Evolutionary conservation across 2,113 vertebrate genomes (phyloP), one percentile per base, ranked within the genome.

Genomic region (Tragelaphus strepsiceros): DNA sequence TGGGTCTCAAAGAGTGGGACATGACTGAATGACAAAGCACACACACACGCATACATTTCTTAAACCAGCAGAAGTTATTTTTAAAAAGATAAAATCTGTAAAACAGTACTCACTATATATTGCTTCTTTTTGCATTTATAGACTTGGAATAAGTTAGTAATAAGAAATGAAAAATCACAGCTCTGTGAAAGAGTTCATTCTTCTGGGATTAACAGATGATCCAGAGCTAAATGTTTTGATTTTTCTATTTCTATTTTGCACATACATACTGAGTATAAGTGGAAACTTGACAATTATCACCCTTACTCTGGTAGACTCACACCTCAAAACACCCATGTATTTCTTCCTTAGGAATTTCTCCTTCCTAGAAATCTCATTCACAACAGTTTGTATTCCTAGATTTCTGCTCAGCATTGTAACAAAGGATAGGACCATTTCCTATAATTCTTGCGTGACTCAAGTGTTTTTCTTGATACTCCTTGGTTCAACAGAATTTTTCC

Each of bases 291-390:
- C 93, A 5, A 97, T 98, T 46, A 95, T 98, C 39, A 51, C 87
- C 1, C 93, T 98, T 39, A 97, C 98, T 46, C 58, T 97, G 53
- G 13, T 91, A 87, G 96, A 98, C 26, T 12, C 5, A 3, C 91
- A 94, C 22, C 91, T 98, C 15, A 98, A 98, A 67, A 97, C 86
- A 0, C 93, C 97, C 62, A 97, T 97, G 88, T 98, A 98, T 54
- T 98, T 98, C 74, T 98, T 98, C 71, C 97, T 98, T 28, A 74
- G 94, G 8, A 98, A 98, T 95, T 97, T 98, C 43, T 98, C 98
- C 16, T 16, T 90, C 1, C 49, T 74, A 28, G 58, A 59, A 59
- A 59, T 51, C 4, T 61, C 9, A 9, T 93, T 98, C 61, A 98
- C 94, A 54, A 96, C 98, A 21, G 96, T 96, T 5, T 95, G 88